These are phyloP conservation scores for Volucella bombylans DNA, from an alignment of 2,888 invertebrate species.

Conservation along the genomic window DNA sequence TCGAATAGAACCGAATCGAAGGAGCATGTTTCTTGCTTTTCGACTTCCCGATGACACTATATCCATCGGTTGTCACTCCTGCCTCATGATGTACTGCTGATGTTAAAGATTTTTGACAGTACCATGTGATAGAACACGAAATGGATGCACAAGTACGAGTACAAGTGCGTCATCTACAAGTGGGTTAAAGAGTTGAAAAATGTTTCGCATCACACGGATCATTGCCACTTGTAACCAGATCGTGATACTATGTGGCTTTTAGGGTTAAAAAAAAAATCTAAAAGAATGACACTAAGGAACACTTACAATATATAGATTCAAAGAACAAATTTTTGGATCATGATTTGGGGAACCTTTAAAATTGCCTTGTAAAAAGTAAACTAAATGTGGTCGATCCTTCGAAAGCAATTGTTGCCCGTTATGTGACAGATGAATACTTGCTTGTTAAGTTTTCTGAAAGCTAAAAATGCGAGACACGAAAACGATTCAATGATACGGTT, in stretches of 20 bases:
- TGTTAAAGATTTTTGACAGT: constrained; percentile 58
- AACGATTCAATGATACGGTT: too few relatives aligned
- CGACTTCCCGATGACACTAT: constrained; percentile 60
- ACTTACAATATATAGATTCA: background rate
- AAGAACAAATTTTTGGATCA: background rate
- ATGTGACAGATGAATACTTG: too few relatives aligned
- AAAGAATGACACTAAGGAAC: background rate
- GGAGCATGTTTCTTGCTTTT: constrained; percentile 40
- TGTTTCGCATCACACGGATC: constrained; percentile 53
- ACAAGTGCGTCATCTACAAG: constrained; percentile 45
- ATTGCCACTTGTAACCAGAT: constrained; percentile 47
- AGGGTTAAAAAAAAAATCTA: background rate
- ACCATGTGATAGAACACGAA: constrained; percentile 53
- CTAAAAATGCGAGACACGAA: too few relatives aligned
- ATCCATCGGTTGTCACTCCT: constrained; percentile 69
- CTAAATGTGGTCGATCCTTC: too few relatives aligned
- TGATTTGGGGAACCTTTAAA: background rate
- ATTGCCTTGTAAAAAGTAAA: too few relatives aligned
- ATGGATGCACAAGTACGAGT: constrained; percentile 50
- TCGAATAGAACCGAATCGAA: constrained; percentile 34
- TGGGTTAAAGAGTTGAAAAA: constrained; percentile 64
- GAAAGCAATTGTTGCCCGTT: too few relatives aligned
- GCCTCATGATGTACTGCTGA: constrained; percentile 62
- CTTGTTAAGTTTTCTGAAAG: too few relatives aligned
- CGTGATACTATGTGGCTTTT: constrained; percentile 51